phyloP scores from a whole-genome alignment of 2,888 invertebrate genomes.

The Xylota segnis region DNA sequence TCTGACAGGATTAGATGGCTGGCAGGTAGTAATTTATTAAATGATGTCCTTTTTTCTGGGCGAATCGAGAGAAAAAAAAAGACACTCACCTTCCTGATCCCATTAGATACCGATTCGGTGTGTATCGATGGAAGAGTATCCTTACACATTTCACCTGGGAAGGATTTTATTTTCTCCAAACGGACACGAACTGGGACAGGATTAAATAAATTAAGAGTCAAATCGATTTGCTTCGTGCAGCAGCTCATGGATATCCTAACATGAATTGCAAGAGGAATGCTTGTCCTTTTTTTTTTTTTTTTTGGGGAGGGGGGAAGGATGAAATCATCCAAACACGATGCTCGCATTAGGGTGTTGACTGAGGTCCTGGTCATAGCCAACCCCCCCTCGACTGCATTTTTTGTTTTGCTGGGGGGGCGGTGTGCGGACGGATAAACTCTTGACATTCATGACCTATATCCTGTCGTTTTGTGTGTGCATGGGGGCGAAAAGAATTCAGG shows the following conservation, averaged over 20 bases:
- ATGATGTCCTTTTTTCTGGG: slow-evolving; percentile 58
- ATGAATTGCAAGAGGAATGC: slow-evolving; percentile 2
- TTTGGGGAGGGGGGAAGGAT: background rate
- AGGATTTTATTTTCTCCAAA: slow-evolving; percentile 10
- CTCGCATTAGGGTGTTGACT: slow-evolving; percentile 41
- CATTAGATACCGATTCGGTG: slow-evolving; percentile 65
- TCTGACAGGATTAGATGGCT: slow-evolving; percentile 55
- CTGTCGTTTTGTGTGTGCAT: background rate
- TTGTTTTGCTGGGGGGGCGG: background rate
- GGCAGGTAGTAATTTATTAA: slow-evolving; percentile 62
- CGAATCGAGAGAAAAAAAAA: background rate
- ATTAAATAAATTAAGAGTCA: slow-evolving; percentile 68
- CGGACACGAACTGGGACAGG: slow-evolving; percentile 64
- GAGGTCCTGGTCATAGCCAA: slow-evolving; percentile 23
- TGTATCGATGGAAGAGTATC: background rate
- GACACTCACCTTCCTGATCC: slow-evolving; percentile 51
- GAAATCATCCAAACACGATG: slow-evolving; percentile 1
- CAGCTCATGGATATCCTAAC: slow-evolving; percentile 29
- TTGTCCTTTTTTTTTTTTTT: background rate
- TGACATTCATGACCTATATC: slow-evolving; percentile 61
- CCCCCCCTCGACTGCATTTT: slow-evolving; percentile 21
- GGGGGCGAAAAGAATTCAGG: slow-evolving; percentile 18
- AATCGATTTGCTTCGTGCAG: slow-evolving; percentile 66
- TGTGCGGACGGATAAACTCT: slow-evolving; percentile 40
- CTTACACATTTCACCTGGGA: slow-evolving; percentile 38